These are phyloP conservation scores for Polypterus senegalus DNA, from an alignment of 2,113 vertebrate genomes.

Conservation along the genomic window DNA sequence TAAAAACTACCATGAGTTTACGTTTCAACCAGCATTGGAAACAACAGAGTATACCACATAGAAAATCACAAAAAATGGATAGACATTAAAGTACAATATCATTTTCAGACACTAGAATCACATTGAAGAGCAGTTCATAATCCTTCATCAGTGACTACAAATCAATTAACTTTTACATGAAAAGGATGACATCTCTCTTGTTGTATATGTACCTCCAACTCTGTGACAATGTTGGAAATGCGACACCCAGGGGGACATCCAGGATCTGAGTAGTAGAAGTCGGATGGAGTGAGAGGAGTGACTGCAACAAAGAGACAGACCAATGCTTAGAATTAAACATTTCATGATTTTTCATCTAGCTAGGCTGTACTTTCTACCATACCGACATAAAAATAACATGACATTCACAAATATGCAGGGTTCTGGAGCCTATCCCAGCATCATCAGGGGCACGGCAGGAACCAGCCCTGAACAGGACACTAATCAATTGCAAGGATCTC, in stretches of 20 bases:
- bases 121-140: not conserved
- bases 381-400: too few species aligned
- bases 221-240: slow-evolving; percentile 23
- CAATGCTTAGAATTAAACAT: not conserved
- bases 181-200: not conserved
- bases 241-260: slow-evolving; percentile 17
- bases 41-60: too few species aligned
- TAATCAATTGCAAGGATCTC: too few species aligned
- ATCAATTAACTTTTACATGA: not conserved
- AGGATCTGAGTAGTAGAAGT: slow-evolving; percentile 36
- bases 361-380: too few species aligned
- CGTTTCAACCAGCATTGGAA: too few species aligned
- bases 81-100: not conserved
- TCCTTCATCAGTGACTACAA: not conserved
- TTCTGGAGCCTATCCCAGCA: too few species aligned
- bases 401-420: too few species aligned
- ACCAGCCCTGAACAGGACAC: too few species aligned
- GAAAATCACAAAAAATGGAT: too few species aligned
- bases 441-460: too few species aligned
- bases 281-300: slow-evolving; percentile 16
- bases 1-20: too few species aligned
- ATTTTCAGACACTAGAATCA: not conserved
- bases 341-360: too few species aligned
- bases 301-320: slow-evolving; percentile 13
- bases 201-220: slow-evolving; percentile 25